Base-by-base conservation (phyloP, 1,140 invertebrate genomes). In the Potamilus streckersoni region DNA sequence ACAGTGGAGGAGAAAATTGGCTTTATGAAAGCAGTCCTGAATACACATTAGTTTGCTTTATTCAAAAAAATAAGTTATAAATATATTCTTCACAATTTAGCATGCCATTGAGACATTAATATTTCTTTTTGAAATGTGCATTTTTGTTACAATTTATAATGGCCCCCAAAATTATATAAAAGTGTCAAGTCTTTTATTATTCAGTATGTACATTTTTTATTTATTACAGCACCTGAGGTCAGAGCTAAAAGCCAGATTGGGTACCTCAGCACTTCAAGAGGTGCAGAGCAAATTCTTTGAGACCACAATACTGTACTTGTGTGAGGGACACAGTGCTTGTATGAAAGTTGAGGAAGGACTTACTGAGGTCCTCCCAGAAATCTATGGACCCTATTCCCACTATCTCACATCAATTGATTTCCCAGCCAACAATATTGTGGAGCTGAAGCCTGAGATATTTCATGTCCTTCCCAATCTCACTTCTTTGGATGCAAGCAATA, bases 401-500 rank as follows among this genome's bases (percentile, higher is more conserved):
- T 83, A 82, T 60, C 69, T 84, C 11, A 56, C 72, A 16, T 76
- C 75, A n/a, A 58, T 76, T 11, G 75, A 76, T 55, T 19, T 76
- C 20, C 75, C 75, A 20, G 19, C 75, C 20, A 76, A 76, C 49
- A 59, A 76, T 64, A 55, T 76, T 23, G 67, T 70, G n/a, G 59
- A 72, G 31, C 64, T 76, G 0, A 69, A 69, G n/a, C 62, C 71
- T 64, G 57, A 80, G 31, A 56, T 80, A 17, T 85, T 85, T 60
- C 69, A 15, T 14, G 60, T 67, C 23, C 72, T 84, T 15, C 74
- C 74, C 38, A 79, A 79, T 69, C n/a, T 85, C 59, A 73, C 77
- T 49, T 81, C 83, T 56, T 73, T 85, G 69, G 78, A 80, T 61
- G 61, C 80, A 13, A 72, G 66, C 55, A 69, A 62, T 31, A 84